Percentiles rank a stretch among this genome's conserved stretches.
Conservation (phyloP, 1,140 invertebrate species). For the Brachionus angularis region DNA sequence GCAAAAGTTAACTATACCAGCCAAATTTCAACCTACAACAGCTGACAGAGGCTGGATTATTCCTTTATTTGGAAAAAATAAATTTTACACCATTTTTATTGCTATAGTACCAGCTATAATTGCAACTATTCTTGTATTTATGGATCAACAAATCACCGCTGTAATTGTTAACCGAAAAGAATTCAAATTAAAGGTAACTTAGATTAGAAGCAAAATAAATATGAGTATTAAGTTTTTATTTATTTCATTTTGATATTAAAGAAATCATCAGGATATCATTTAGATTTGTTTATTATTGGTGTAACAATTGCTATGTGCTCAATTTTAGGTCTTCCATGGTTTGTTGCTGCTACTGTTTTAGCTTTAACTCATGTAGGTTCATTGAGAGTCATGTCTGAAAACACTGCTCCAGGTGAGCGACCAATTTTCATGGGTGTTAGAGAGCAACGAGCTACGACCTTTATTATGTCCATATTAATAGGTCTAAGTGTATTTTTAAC, state of each 20-base stretch:
- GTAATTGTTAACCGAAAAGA: slow-evolving; percentile 60
- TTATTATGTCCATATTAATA: slow-evolving; percentile 55
- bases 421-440: slow-evolving; percentile 57
- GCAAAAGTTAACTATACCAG: slow-evolving; percentile 58
- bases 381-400: slow-evolving; percentile 51
- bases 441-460: slow-evolving; percentile 56
- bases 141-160: slow-evolving; percentile 59
- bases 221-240: neutral
- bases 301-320: slow-evolving; percentile 56
- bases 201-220: slow-evolving; percentile 26
- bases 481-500: slow-evolving; percentile 56
- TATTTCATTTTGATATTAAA: slow-evolving; percentile 43
- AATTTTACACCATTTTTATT: slow-evolving; percentile 47
- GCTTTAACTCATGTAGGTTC: slow-evolving; percentile 52
- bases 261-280: slow-evolving; percentile 60
- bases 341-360: slow-evolving; percentile 60
- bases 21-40: slow-evolving; percentile 49
- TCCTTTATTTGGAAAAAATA: slow-evolving; percentile 48
- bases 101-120: slow-evolving; percentile 52
- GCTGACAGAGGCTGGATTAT: slow-evolving; percentile 53
- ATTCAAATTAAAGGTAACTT: slow-evolving; percentile 54
- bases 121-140: slow-evolving; percentile 56
- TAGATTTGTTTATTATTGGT: slow-evolving; percentile 56
- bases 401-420: slow-evolving; percentile 55
- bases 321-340: slow-evolving; percentile 59